Base-by-base conservation (phyloP, 2,113 vertebrate genomes). In the Odocoileus hemionus region DNA sequence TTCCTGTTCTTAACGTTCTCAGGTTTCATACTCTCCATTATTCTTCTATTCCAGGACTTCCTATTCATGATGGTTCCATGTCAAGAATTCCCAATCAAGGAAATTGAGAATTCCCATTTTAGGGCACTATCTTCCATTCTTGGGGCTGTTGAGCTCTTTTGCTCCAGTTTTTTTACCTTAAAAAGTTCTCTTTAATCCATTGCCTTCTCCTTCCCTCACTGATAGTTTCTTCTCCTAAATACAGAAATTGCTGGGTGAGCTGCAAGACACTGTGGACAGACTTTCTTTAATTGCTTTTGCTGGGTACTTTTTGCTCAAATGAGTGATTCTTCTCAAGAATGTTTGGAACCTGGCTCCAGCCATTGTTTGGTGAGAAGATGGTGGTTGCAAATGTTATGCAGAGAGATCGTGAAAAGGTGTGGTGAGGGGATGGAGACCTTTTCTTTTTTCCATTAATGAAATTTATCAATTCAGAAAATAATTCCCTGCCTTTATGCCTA, bases 381-480 rank as follows among this genome's bases (percentile, higher is more conserved):
- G 64, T 52, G 43, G 16, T 45, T 25, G 7, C 33, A 47, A 43
- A 57, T 36, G 21, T 58, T 84, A 43, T 92, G 21, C 8, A 61
- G 57, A 82, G 25, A 86, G 60, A 87, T 89, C 28, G 26, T 47
- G 21, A 50, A 80, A 54, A 10, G 3, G 16, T 74, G n/a, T 25
- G 11, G 8, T 26, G 39, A 70, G 26, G 25, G 11, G 0, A 19
- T 25, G 4, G 9, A 43, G 26, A 54, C 36, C 45, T 17, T 11
- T n/a, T 39, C 26, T 45, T 85, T 76, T 67, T 39, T 43, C 5
- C 8, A 23, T 87, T 93, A 93, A 95, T 87, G 88, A 89, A 83
- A 43, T 79, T 94, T 83, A 93, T 64, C 83, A 78, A 93, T 97
- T 97, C 39, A 90, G 92, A 86, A 96, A 93, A 88, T 16, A 83